Conservation (phyloP, 2,888 invertebrate genomes). For the Chrysopilus asiliformis region DNA sequence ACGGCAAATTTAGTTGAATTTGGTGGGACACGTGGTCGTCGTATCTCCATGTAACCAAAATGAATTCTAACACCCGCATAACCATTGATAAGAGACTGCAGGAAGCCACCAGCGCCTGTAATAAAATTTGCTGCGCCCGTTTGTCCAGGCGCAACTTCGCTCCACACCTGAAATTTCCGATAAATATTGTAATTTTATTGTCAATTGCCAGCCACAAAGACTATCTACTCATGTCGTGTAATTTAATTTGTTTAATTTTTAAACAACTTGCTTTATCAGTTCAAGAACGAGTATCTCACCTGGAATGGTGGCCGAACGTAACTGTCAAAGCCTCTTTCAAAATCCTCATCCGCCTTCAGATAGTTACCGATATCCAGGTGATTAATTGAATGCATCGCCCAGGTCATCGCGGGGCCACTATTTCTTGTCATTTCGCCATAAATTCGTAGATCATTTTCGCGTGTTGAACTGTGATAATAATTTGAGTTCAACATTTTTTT, state of each 20-base stretch:
- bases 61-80: slow-evolving; percentile 43
- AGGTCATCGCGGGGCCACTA: slow-evolving; percentile 48
- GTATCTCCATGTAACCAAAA: slow-evolving; percentile 37
- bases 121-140: slow-evolving; percentile 45
- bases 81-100: slow-evolving; percentile 44
- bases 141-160: slow-evolving; percentile 40
- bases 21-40: slow-evolving; percentile 36
- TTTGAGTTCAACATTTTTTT: background rate
- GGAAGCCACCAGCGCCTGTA: slow-evolving; percentile 48
- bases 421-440: slow-evolving; percentile 43
- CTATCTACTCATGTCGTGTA: too few relatives aligned
- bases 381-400: slow-evolving; percentile 48
- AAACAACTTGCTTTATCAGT: background rate
- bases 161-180: slow-evolving; percentile 50
- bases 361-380: slow-evolving; percentile 37
- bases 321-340: slow-evolving; percentile 39
- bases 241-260: background rate
- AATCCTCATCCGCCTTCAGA: slow-evolving; percentile 36
- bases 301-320: slow-evolving; percentile 47
- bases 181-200: slow-evolving; percentile 1
- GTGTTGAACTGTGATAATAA: slow-evolving; percentile 26
- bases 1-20: slow-evolving; percentile 34
- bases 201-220: too few relatives aligned
- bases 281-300: slow-evolving; percentile 23
- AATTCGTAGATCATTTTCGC: slow-evolving; percentile 41